These are phyloP conservation scores for Murina feae DNA, from an alignment of 2,113 vertebrate species.

Conservation along the genomic window DNA sequence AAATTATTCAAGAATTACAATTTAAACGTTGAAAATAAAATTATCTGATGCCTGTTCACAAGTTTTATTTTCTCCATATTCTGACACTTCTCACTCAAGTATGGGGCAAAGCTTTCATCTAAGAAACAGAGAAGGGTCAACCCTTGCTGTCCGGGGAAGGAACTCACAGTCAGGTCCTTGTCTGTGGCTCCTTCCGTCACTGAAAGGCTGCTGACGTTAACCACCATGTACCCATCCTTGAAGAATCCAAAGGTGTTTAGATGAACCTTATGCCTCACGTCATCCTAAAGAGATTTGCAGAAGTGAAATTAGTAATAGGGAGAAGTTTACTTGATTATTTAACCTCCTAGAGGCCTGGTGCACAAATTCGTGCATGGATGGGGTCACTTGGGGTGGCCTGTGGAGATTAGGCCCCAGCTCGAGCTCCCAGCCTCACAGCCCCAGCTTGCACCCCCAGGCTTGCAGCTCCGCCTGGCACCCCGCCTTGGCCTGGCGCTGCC, in stretches of 20 bases:
- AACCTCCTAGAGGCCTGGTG: no score
- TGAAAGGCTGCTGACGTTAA: constrained; percentile 83
- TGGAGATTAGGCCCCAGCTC: no score
- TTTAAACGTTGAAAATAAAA: background rate
- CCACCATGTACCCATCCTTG: constrained; percentile 86
- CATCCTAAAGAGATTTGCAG: constrained; percentile 77
- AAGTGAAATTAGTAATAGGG: background rate
- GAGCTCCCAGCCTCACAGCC: no score
- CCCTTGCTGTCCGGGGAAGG: background rate
- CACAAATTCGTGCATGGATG: no score
- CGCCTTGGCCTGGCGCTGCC: no score
- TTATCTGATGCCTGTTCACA: background rate
- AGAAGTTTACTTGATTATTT: background rate
- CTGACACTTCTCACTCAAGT: background rate
- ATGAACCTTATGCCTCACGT: constrained; percentile 88
- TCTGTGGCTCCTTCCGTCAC: constrained; percentile 53
- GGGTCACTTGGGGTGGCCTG: no score
- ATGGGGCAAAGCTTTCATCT: no score
- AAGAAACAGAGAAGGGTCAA: background rate
- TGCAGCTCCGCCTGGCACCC: no score
- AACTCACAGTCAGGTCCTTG: constrained; percentile 32
- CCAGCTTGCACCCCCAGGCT: no score
- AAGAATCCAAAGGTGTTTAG: constrained; percentile 92
- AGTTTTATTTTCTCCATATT: background rate
- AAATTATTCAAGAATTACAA: background rate